These are phyloP conservation scores for Isichthys henryi DNA, from an alignment of 2,113 vertebrate genomes.

Conservation along the genomic window DNA sequence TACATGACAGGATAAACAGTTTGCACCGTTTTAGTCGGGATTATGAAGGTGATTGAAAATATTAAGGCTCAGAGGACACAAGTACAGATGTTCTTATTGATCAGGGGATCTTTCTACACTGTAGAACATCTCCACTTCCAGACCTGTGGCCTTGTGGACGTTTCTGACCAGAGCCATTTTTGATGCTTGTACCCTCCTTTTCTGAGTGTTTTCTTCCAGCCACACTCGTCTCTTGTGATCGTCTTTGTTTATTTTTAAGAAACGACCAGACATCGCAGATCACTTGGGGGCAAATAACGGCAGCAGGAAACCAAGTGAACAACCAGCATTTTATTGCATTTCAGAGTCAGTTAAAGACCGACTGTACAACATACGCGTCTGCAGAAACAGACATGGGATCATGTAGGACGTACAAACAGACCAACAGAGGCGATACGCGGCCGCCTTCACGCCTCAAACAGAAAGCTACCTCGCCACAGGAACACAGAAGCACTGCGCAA, in stretches of 20 bases:
- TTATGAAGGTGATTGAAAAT: conserved; percentile 69
- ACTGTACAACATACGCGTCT: conserved; percentile 90
- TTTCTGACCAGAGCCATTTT: neutral
- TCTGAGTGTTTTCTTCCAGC: neutral
- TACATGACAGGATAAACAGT: conserved; percentile 72
- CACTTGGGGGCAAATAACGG: conserved; percentile 47
- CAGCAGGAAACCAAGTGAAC: conserved; percentile 73
- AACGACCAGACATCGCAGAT: neutral
- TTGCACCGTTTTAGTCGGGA: conserved; percentile 70
- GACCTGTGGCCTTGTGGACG: neutral
- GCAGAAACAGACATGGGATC: conserved; percentile 87
- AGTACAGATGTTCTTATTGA: conserved; percentile 40
- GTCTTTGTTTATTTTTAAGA: neutral
- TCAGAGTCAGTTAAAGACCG: conserved; percentile 85
- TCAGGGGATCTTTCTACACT: neutral
- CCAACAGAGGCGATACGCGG: conserved; percentile 81
- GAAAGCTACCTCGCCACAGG: conserved; percentile 63
- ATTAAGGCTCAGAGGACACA: conserved; percentile 62
- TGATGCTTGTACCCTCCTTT: neutral
- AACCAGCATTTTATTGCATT: conserved; percentile 99
- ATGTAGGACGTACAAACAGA: conserved; percentile 69
- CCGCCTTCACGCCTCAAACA: conserved; percentile 69
- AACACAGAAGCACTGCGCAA: conserved; percentile 69
- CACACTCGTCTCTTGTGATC: neutral
- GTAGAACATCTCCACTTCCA: neutral